A percentile compares a stretch with the other conserved stretches of the same genome.
These are phyloP conservation scores for Silurus lanzhouensis DNA, from an alignment of 2,797 vertebrate genomes.

Conservation along the genomic window DNA sequence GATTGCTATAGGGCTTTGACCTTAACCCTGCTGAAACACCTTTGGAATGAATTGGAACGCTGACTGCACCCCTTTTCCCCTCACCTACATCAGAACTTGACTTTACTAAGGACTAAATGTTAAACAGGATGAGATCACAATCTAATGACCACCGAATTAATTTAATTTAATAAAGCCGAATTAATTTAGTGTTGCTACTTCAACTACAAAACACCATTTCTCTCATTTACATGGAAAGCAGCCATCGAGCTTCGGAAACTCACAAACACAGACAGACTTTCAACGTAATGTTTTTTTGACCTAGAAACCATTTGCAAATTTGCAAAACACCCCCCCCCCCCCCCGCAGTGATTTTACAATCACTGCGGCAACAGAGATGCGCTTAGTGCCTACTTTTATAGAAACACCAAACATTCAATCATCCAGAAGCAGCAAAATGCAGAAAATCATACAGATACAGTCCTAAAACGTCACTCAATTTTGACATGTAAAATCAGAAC, in stretches of 20 bases:
- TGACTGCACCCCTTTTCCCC: no score
- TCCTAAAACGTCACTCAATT: neutral
- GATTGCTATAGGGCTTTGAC: no score
- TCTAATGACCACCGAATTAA: neutral
- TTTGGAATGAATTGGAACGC: no score
- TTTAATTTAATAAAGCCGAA: no score
- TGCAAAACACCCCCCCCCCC: conserved; percentile 66
- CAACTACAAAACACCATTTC: neutral
- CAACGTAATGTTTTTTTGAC: neutral
- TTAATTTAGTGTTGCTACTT: neutral
- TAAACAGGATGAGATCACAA: no score
- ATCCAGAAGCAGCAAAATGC: neutral
- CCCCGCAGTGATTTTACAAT: no score
- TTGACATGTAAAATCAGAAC: neutral
- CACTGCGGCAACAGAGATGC: neutral
- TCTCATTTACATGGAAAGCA: neutral
- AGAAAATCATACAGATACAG: neutral
- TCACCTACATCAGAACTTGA: no score
- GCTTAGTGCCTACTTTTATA: neutral
- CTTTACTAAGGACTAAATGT: no score
- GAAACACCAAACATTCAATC: neutral
- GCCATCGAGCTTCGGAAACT: conserved; percentile 5
- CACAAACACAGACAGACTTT: conserved; percentile 31
- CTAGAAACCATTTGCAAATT: conserved; percentile 36
- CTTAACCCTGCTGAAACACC: no score